A percentile compares a stretch with the other conserved stretches of the same genome.
These are phyloP conservation scores for Salticus scenicus DNA, from an alignment of 2,888 invertebrate genomes.

Conservation along the genomic window DNA sequence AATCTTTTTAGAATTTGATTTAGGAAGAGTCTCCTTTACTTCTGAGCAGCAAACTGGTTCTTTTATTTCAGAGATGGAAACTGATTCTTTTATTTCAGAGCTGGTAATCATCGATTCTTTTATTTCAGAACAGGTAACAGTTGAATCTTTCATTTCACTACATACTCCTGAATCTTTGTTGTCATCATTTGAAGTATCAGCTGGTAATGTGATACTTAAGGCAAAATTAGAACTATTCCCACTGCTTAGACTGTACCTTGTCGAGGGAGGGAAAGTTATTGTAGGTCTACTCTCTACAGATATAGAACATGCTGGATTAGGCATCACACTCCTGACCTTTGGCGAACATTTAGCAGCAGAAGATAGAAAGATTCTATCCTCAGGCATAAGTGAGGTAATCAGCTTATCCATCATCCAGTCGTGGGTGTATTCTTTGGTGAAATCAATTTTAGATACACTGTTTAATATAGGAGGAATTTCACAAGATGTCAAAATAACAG, in stretches of 20 bases:
- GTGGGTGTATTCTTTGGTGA: slow-evolving; percentile 46
- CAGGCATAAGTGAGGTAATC: slow-evolving; percentile 27
- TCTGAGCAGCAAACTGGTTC: neutral
- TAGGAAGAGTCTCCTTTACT: neutral
- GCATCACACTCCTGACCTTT: neutral
- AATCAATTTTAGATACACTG: slow-evolving; percentile 63
- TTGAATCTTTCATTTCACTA: neutral
- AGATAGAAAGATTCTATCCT: neutral
- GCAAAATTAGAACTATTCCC: too few species aligned
- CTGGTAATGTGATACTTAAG: neutral
- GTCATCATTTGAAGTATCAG: neutral
- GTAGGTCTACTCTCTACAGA: slow-evolving; percentile 12
- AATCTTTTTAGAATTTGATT: neutral
- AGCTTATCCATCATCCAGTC: slow-evolving; percentile 60
- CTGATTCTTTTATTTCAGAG: too few species aligned
- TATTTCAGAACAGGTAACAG: neutral
- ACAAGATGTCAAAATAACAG: slow-evolving; percentile 46
- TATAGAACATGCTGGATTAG: neutral
- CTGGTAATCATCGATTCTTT: neutral
- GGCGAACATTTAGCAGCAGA: neutral
- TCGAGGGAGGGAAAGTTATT: slow-evolving; percentile 26
- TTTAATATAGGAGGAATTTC: slow-evolving; percentile 42
- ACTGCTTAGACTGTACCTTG: neutral
- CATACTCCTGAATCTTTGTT: neutral
- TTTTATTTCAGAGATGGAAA: too few species aligned